These are phyloP conservation scores for Cydia strobilella DNA, from an alignment of 1,140 invertebrate species.

Conservation along the genomic window DNA sequence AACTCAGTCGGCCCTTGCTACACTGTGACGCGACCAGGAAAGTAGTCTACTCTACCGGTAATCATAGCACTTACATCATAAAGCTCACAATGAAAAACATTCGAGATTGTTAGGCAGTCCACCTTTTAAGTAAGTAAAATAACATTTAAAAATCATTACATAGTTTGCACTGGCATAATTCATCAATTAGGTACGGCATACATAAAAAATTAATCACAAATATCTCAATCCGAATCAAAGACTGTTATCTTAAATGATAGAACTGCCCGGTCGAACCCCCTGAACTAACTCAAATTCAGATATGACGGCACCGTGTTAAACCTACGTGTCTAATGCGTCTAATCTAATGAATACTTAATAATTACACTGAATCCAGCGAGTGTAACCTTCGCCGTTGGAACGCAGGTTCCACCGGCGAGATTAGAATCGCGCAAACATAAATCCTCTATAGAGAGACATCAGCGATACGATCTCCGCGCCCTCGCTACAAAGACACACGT, in stretches of 20 bases:
- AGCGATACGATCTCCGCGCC: constrained; percentile 50
- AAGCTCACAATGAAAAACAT: constrained; percentile 66
- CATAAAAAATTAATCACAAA: constrained; percentile 29
- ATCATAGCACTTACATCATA: constrained; percentile 67
- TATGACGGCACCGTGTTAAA: constrained; percentile 68
- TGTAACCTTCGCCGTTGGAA: constrained; percentile 43
- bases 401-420: constrained; percentile 50
- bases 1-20: constrained; percentile 43
- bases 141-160: constrained; percentile 39
- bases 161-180: constrained; percentile 43
- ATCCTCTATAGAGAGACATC: constrained; percentile 58
- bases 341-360: constrained; percentile 73
- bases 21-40: constrained; percentile 67
- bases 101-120: constrained; percentile 69
- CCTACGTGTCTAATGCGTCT: constrained; percentile 56
- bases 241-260: constrained; percentile 46
- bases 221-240: constrained; percentile 19
- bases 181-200: constrained; percentile 35
- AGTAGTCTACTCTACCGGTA: constrained; percentile 69
- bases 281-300: constrained; percentile 78
- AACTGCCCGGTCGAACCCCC: constrained; percentile 55
- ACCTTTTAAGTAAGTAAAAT: constrained; percentile 48
- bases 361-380: constrained; percentile 61
- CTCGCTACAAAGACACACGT: constrained; percentile 70
- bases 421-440: constrained; percentile 44